Evolutionary conservation across 2,797 vertebrate genomes (phyloP), one percentile per base, ranked within the genome.

Genomic region (Apodemus agrarius): DNA sequence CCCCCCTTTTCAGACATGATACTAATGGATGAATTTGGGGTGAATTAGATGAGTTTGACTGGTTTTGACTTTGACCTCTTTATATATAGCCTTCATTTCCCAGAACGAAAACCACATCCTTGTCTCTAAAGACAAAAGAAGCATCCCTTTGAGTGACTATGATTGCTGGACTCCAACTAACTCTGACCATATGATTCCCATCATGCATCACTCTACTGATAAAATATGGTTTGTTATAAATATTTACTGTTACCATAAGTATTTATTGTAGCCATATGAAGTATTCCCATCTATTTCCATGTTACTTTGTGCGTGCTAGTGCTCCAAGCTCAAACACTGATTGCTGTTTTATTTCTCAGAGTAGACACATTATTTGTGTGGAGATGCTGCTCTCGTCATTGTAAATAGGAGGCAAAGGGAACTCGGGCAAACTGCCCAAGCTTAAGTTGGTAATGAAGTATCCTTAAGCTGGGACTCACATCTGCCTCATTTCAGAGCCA

Each of bases 1-100:
- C 17, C 67, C 63, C 61, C 78, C 82, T 84, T 49, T 95, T 96
- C 86, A 78, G 72, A 89, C 6, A 85, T 6, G 59, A 83, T 84
- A 49, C 43, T 40, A 49, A 29, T 78, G 72, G 76, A 78, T 29
- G 5, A 37, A 80, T 76, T 57, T 40, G 54, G 93, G 24, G 34
- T 26, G 49, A 93, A 89, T 46, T 52, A 82, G 72, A 86, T 43
- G 24, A 34, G 11, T 7, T 72, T 24, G 22, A 46, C 57, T 87
- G 83, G 43, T 72, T 87, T 72, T 29, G 29, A 59, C 88, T 88
- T 80, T 83, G 37, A 52, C 88, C 65, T 91, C 76, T 54, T 59
- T 93, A 76, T 54, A 1, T 37, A n/a, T 59, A 79, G 40, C n/a
- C 12, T 65, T 78, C 40, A 54, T 96, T 94, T 83, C 49, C 11